These are phyloP conservation scores for Lithophane semibrunnea DNA, from an alignment of 2,888 invertebrate species.

Conservation along the genomic window DNA sequence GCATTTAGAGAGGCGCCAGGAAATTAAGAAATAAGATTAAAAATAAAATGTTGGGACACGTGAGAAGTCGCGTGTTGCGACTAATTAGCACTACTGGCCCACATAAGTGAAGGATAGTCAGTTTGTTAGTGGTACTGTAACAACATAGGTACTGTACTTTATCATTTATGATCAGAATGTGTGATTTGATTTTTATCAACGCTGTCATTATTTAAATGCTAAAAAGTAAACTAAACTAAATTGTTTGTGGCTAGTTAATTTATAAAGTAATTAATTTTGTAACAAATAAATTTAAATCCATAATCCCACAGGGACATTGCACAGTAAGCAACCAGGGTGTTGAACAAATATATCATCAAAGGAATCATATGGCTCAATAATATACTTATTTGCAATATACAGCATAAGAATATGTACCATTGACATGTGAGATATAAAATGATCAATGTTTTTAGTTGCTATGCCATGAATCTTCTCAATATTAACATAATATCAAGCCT, in stretches of 20 bases:
- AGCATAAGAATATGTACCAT: not conserved
- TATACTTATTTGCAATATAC: not conserved
- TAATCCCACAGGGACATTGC: not conserved
- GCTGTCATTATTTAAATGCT: too few species aligned
- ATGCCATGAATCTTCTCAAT: not conserved
- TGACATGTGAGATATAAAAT: constrained; percentile 3
- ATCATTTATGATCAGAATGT: constrained; percentile 5
- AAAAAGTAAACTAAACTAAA: too few species aligned
- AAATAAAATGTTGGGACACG: constrained; percentile 54
- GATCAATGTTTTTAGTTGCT: constrained; percentile 23
- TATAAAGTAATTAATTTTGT: not conserved
- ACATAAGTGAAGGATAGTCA: constrained; percentile 46
- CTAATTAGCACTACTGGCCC: constrained; percentile 44
- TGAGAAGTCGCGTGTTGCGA: constrained; percentile 42
- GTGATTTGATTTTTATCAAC: too few species aligned
- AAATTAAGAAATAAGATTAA: constrained; percentile 51
- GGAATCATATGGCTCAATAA: not conserved
- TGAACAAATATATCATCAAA: not conserved
- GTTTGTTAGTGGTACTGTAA: constrained; percentile 16
- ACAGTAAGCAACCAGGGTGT: not conserved
- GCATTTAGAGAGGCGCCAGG: constrained; percentile 49
- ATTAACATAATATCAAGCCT: not conserved
- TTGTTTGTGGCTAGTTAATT: not conserved
- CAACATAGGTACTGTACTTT: constrained; percentile 1
- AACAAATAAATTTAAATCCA: not conserved